Conservation (phyloP, 2,113 vertebrate species). For the Pelvicachromis taeniatus region DNA sequence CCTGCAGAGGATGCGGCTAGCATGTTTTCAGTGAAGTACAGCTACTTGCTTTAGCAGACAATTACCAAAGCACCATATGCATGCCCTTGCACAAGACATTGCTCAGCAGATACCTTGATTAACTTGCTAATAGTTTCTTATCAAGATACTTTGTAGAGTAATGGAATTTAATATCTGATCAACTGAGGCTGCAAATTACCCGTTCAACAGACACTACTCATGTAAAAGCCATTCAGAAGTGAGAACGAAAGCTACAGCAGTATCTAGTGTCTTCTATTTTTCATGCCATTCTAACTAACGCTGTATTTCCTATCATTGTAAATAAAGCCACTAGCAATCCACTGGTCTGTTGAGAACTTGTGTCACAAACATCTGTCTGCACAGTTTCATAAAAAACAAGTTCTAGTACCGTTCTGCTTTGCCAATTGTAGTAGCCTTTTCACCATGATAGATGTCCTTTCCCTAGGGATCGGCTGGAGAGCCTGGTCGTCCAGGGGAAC, state of each 20-base stretch:
- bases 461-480: slow-evolving; percentile 75
- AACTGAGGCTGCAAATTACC: slow-evolving; percentile 45
- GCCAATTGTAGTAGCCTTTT: not conserved
- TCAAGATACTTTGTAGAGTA: slow-evolving; percentile 37
- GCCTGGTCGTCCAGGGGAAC: slow-evolving; percentile 81
- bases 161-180: slow-evolving; percentile 39
- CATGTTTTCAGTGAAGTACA: not conserved
- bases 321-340: slow-evolving; percentile 8
- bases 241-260: not conserved
- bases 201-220: slow-evolving; percentile 24
- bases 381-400: not conserved
- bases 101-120: slow-evolving; percentile 37
- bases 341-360: slow-evolving; percentile 34
- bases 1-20: not conserved
- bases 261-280: not conserved
- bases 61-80: slow-evolving; percentile 14
- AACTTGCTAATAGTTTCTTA: slow-evolving; percentile 43
- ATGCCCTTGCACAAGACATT: not conserved
- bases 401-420: not conserved
- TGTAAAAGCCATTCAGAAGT: slow-evolving; percentile 17
- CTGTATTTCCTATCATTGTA: not conserved
- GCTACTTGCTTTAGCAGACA: slow-evolving; percentile 13
- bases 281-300: slow-evolving; percentile 7
- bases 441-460: slow-evolving; percentile 26
- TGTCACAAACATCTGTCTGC: slow-evolving; percentile 33